Evolutionary conservation across 1,140 invertebrate species (phyloP).

Genomic region (Neelides sp.): DNA sequence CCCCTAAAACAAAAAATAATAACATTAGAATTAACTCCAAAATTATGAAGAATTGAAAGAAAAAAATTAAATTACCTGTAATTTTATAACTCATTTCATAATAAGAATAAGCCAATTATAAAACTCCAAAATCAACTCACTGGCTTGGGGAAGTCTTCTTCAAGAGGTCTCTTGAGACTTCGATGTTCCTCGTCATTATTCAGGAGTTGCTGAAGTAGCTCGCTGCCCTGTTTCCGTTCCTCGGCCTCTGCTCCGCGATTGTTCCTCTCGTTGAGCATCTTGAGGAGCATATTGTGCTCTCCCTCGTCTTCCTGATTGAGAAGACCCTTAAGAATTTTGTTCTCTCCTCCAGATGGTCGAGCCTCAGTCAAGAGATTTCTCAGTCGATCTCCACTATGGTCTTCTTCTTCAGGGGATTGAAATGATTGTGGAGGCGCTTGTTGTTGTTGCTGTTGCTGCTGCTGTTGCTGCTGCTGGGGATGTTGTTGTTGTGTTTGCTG

Average conservation of each 20-base stretch:
- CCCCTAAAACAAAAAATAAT: no score
- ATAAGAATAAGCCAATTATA: no score
- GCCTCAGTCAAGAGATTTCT: conserved; percentile 52
- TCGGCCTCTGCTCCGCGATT: not conserved
- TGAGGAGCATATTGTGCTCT: not conserved
- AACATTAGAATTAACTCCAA: no score
- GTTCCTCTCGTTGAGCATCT: conserved; percentile 2
- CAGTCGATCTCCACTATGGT: conserved; percentile 41
- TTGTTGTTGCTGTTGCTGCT: not conserved
- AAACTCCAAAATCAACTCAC: no score
- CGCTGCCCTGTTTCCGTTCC: not conserved
- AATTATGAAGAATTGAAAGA: no score
- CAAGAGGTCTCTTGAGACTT: conserved; percentile 12
- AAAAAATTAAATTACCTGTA: no score
- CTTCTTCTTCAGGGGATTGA: conserved; percentile 7
- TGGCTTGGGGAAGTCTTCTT: not conserved
- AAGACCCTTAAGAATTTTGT: conserved; percentile 40
- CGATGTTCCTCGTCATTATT: conserved; percentile 1
- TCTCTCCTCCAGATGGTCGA: conserved; percentile 30
- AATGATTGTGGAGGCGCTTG: conserved; percentile 12
- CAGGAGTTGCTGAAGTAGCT: not conserved
- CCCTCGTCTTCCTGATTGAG: conserved; percentile 72
- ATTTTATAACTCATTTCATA: no score
- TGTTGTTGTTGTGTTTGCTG: conserved; percentile 9
- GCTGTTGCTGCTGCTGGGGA: conserved; percentile 5